Conservation (phyloP, 2,888 invertebrate species). For the Dryococelus australis region DNA sequence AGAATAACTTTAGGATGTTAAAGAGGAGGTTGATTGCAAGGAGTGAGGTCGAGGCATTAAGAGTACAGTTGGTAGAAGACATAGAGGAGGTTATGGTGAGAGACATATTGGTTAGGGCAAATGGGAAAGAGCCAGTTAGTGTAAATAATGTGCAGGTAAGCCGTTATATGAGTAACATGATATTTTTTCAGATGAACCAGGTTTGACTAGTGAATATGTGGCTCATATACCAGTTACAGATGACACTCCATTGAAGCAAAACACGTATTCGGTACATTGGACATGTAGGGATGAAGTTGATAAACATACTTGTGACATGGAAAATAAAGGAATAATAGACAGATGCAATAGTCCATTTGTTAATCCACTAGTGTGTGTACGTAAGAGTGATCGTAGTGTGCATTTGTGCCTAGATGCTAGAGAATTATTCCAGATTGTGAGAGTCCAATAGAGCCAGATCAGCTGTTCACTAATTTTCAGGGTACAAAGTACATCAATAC, state of each 20-base stretch:
- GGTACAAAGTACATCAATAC: slow-evolving; percentile 45
- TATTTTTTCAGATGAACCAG: slow-evolving; percentile 41
- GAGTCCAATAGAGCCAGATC: slow-evolving; percentile 44
- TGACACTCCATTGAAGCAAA: slow-evolving; percentile 45
- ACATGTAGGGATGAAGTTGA: slow-evolving; percentile 48
- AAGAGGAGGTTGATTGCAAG: no score
- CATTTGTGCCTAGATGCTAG: slow-evolving; percentile 53
- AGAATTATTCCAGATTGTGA: slow-evolving; percentile 52
- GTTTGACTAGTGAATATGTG: slow-evolving; percentile 45
- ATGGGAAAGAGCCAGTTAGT: no score
- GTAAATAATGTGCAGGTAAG: no score
- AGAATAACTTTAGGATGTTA: no score
- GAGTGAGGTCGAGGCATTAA: no score
- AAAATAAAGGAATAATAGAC: slow-evolving; percentile 50
- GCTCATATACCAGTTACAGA: slow-evolving; percentile 48
- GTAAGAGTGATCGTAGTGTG: slow-evolving; percentile 51
- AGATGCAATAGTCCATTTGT: slow-evolving; percentile 50
- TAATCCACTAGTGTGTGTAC: slow-evolving; percentile 51
- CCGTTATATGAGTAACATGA: slow-evolving; percentile 4
- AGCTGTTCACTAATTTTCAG: slow-evolving; percentile 48
- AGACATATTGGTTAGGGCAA: no score
- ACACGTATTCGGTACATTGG: slow-evolving; percentile 52
- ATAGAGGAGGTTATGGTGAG: no score
- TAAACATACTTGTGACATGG: slow-evolving; percentile 49
- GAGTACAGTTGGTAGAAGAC: no score